Conservation (phyloP, 2,797 vertebrate genomes). For the Myotis vivesi region DNA sequence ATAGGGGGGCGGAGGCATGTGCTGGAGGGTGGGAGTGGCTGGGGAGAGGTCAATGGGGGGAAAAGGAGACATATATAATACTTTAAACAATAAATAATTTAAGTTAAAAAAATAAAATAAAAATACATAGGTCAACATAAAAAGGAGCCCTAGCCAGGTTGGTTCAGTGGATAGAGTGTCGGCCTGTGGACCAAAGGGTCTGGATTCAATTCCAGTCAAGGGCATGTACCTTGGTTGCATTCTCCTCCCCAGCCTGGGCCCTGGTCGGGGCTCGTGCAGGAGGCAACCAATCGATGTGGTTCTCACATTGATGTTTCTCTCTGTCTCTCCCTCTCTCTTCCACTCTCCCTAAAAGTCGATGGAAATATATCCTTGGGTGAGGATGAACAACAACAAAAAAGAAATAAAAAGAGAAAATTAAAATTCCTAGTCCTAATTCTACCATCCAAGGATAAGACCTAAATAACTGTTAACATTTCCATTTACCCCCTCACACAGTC, state of each 20-base stretch:
- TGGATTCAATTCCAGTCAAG: neutral
- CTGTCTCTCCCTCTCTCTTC: neutral
- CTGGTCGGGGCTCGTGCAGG: too few species aligned
- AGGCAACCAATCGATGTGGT: neutral
- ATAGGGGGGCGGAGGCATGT: too few species aligned
- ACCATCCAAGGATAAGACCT: neutral
- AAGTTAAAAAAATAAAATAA: too few species aligned
- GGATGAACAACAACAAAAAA: neutral
- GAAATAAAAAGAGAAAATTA: neutral
- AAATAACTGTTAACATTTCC: neutral
- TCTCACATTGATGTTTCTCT: neutral
- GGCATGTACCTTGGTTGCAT: neutral
- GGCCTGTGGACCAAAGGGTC: neutral
- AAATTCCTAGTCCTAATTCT: neutral
- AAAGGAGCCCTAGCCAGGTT: neutral
- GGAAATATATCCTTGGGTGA: neutral
- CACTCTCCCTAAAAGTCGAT: neutral
- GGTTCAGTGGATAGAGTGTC: neutral
- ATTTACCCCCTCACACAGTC: neutral
- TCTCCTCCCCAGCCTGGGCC: fast-evolving
- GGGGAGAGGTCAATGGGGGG: too few species aligned
- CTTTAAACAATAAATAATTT: too few species aligned
- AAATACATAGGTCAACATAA: neutral
- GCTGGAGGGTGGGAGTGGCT: too few species aligned
- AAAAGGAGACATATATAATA: too few species aligned